Percentiles rank a stretch among this genome's conserved stretches.
Evolutionary conservation across 2,797 vertebrate species (phyloP).

Genomic region (Neoniphon sammara): DNA sequence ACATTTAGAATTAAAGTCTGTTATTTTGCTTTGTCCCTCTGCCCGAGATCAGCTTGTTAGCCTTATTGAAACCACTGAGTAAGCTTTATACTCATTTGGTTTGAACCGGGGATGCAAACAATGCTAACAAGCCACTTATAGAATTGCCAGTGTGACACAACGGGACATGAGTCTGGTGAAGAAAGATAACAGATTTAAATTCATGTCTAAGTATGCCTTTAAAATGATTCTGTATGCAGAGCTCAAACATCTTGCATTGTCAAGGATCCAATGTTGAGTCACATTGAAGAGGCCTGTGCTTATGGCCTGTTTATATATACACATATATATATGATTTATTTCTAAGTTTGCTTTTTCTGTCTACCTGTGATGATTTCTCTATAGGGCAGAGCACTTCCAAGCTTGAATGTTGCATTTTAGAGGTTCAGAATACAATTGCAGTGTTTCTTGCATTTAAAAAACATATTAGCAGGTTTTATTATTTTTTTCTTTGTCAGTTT

Average conservation of each 20-base stretch:
- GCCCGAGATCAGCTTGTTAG: conserved; percentile 41
- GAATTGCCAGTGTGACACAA: conserved; percentile 31
- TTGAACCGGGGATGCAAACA: conserved; percentile 45
- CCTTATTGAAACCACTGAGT: conserved; percentile 42
- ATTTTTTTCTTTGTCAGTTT: background rate
- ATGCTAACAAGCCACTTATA: conserved; percentile 63
- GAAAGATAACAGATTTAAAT: conserved; percentile 53
- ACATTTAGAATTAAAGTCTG: conserved; percentile 61
- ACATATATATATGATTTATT: no score
- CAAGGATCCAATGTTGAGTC: no score
- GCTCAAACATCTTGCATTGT: conserved; percentile 7
- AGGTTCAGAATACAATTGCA: no score
- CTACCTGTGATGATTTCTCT: no score
- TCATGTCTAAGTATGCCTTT: conserved; percentile 21
- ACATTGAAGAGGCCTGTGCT: no score
- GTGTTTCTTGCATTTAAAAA: conserved; percentile 4
- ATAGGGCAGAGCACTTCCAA: no score
- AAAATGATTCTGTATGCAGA: background rate
- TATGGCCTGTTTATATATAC: no score
- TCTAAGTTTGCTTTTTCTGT: no score
- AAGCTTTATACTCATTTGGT: conserved; percentile 59
- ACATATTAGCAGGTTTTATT: background rate
- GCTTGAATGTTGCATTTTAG: no score
- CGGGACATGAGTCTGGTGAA: conserved; percentile 53
- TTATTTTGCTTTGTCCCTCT: conserved; percentile 39